Base-by-base conservation (phyloP, 1,140 invertebrate species). In the Uloborus diversus region DNA sequence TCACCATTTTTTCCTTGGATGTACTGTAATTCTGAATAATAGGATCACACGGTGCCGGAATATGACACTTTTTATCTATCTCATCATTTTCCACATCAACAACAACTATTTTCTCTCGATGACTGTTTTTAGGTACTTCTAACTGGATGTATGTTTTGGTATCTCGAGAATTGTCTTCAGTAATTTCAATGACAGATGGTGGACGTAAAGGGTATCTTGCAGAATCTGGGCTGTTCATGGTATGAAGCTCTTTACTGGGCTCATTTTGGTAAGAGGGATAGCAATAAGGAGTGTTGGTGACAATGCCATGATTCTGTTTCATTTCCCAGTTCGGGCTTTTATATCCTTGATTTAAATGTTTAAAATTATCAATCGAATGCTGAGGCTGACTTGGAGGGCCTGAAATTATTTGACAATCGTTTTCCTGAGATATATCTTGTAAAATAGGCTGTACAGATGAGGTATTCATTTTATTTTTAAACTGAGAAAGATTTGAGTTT, bases 21-120 rank as follows among this genome's bases (percentile, higher is more conserved):
- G 14, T 11, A 30, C 32, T 32, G 20, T 11, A n/a, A 57, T 20
- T 23, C 2, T 3, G 53, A n/a, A 47, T 4, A 11, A 25, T 28
- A 20, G 30, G 5, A 9, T 42, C 30, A 5, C 2, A 2, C 59
- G 28, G 20, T 25, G 20, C 20, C 27, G 17, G 14, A 5, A 17
- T 27, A 56, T 42, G 28, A 23, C 49, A 49, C 9, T 79, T 68
- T 69, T 47, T 23, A 11, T 79, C 56, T 47, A 79, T 61, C 17
- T 79, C 76, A 79, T 79, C 76, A 68, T 68, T 65, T 59, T 79
- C 76, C 28, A 79, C 56, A 61, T 79, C 76, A 37, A 79, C 76
- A 47, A 79, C 62, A 42, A 79, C 76, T 28, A 79, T 79, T 61
- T 79, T 79, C 32, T 79, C 76, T 20, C 56, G 30, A 25, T 68